Percentiles rank a stretch among this genome's conserved stretches.
phyloP scores from a whole-genome alignment of 92 coral and sea anemone species.

The Heteractis magnifica region DNA sequence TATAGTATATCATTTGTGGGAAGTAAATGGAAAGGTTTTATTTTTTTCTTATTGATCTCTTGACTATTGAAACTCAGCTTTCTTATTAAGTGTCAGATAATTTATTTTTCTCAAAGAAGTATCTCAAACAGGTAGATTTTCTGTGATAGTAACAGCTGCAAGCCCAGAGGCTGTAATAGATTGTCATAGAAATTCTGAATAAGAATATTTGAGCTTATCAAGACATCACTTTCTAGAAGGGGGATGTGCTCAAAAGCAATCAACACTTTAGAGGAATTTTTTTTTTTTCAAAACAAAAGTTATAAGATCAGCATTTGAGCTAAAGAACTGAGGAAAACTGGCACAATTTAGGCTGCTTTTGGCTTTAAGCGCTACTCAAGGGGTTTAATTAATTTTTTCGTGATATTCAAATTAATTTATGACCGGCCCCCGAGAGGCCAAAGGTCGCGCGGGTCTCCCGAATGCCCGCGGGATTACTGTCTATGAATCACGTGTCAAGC shows the following conservation, averaged over 20 bases:
- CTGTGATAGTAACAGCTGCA: conserved; percentile 4
- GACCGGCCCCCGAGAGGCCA: not conserved
- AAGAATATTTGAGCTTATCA: no score
- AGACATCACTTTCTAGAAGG: no score
- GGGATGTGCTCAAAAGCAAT: no score
- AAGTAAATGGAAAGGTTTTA: not conserved
- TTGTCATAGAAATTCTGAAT: not conserved
- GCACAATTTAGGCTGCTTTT: not conserved
- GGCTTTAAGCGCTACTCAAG: not conserved
- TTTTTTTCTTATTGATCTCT: not conserved
- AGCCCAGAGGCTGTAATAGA: not conserved
- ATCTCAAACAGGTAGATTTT: not conserved
- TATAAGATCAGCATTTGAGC: not conserved
- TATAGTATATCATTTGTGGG: not conserved
- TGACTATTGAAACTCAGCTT: not conserved
- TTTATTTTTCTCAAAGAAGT: not conserved
- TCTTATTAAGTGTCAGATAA: not conserved
- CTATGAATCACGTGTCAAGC: conserved; percentile 2
- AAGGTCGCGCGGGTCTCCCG: not conserved
- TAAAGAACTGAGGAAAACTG: not conserved
- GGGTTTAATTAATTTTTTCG: not conserved
- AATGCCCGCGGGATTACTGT: not conserved
- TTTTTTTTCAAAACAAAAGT: no score
- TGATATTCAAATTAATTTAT: not conserved
- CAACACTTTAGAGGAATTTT: no score